A percentile compares a stretch with the other conserved stretches of the same genome.
These are phyloP conservation scores for Pseudois nayaur DNA, from an alignment of 2,113 vertebrate genomes.

Conservation along the genomic window DNA sequence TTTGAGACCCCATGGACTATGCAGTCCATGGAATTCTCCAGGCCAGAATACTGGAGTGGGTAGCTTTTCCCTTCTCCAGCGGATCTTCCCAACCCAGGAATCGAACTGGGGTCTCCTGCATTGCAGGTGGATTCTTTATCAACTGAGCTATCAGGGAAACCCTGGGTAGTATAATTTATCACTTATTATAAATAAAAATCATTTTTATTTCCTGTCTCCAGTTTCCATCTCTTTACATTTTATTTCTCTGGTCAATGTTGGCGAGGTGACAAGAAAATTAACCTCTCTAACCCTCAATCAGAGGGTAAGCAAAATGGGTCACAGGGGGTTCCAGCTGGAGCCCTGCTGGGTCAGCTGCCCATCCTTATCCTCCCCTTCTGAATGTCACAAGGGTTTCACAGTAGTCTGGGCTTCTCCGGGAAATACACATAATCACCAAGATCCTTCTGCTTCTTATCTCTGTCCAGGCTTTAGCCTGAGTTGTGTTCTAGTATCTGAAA, in stretches of 20 bases:
- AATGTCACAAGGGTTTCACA: not conserved
- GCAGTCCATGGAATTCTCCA: not conserved
- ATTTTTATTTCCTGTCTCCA: constrained; percentile 27
- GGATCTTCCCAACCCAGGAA: not conserved
- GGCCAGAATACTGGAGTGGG: not conserved
- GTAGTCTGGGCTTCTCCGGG: not conserved
- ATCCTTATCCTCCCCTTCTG: not conserved
- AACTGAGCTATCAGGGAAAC: not conserved
- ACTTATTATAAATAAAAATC: not conserved
- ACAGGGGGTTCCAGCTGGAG: not conserved
- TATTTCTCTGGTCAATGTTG: constrained; percentile 36
- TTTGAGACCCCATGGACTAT: not conserved
- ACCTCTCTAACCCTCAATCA: not conserved
- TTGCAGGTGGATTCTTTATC: not conserved
- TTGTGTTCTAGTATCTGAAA: not conserved
- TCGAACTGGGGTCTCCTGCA: not conserved
- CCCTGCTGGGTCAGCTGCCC: rapidly evolving
- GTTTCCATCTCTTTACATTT: not conserved
- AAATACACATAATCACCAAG: not conserved
- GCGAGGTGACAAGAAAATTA: not conserved
- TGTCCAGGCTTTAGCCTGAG: not conserved
- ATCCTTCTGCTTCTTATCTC: not conserved
- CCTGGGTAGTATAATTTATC: not conserved
- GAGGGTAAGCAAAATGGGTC: not conserved
- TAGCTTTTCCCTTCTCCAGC: not conserved